Percentiles rank a stretch among this genome's conserved stretches.
Conservation (phyloP, 2,888 invertebrate genomes). For the Ischnura elegans region DNA sequence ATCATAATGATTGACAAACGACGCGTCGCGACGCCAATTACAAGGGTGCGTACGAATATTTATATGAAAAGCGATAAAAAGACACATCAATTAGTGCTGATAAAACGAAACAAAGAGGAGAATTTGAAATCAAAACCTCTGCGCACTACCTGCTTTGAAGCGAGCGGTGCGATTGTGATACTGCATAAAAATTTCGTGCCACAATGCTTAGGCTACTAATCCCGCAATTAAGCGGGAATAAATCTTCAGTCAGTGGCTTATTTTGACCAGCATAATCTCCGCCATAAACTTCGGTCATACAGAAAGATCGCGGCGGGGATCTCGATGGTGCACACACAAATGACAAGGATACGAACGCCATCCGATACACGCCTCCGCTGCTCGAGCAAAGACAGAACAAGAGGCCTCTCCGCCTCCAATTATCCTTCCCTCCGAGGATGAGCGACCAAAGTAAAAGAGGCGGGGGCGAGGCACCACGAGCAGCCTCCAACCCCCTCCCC, state of each 20-base stretch:
- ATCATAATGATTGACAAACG: no score
- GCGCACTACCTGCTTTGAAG: neutral
- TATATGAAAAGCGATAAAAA: no score
- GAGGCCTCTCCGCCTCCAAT: constrained; percentile 45
- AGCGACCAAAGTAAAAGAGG: neutral
- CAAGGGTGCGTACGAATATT: no score
- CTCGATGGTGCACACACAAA: neutral
- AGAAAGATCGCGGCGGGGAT: constrained; percentile 13
- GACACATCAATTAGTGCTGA: no score
- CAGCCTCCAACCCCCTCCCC: neutral
- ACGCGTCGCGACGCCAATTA: no score
- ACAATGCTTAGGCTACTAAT: neutral
- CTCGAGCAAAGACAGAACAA: constrained; percentile 40
- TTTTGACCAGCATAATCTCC: neutral
- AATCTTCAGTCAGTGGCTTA: constrained; percentile 25
- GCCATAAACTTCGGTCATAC: neutral
- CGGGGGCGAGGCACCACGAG: neutral
- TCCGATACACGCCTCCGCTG: neutral
- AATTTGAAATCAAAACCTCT: no score
- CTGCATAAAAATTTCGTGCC: neutral
- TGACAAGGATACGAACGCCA: neutral
- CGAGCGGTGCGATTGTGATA: neutral
- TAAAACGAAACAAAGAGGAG: no score
- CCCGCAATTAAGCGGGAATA: constrained; percentile 8
- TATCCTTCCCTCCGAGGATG: constrained; percentile 45